Percentiles rank a stretch among this genome's conserved stretches.
These are phyloP conservation scores for Cerceris rybyensis DNA, from an alignment of 2,888 invertebrate genomes.

Conservation along the genomic window DNA sequence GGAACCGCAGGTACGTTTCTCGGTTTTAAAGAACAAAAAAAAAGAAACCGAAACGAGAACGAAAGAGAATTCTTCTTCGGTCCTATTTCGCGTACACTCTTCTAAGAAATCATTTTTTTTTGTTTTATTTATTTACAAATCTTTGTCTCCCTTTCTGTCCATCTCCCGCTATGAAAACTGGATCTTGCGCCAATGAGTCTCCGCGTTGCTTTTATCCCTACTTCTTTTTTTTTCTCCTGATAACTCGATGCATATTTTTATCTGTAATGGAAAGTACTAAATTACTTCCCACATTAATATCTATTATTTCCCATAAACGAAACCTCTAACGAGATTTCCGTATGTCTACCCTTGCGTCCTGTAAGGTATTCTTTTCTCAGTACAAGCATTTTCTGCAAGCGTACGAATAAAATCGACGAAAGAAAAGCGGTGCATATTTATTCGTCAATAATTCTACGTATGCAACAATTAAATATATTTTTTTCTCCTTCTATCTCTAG, in stretches of 20 bases:
- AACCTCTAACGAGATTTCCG: too few relatives aligned
- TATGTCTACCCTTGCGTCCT: too few relatives aligned
- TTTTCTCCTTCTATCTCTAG: too few relatives aligned
- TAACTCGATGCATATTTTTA: background rate
- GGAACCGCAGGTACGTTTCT: constrained; percentile 96
- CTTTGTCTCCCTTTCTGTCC: background rate
- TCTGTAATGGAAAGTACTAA: background rate
- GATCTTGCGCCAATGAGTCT: background rate
- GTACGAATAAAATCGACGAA: background rate
- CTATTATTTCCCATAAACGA: too few relatives aligned
- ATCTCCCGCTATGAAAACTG: background rate
- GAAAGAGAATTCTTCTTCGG: constrained; percentile 18
- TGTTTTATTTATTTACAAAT: constrained; percentile 17
- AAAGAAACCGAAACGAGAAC: constrained; percentile 18
- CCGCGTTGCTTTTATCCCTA: constrained; percentile 1
- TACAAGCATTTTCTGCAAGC: too few relatives aligned
- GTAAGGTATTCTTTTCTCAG: too few relatives aligned
- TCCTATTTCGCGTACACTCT: constrained; percentile 48
- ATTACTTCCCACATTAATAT: background rate
- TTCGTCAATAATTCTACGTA: background rate
- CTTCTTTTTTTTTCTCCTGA: background rate
- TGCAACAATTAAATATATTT: background rate
- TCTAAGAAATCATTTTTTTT: constrained; percentile 36
- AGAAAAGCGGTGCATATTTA: background rate
- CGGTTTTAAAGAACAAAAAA: constrained; percentile 49